These are phyloP conservation scores for Dipodomys spectabilis DNA, from an alignment of 2,113 vertebrate genomes.

Conservation along the genomic window DNA sequence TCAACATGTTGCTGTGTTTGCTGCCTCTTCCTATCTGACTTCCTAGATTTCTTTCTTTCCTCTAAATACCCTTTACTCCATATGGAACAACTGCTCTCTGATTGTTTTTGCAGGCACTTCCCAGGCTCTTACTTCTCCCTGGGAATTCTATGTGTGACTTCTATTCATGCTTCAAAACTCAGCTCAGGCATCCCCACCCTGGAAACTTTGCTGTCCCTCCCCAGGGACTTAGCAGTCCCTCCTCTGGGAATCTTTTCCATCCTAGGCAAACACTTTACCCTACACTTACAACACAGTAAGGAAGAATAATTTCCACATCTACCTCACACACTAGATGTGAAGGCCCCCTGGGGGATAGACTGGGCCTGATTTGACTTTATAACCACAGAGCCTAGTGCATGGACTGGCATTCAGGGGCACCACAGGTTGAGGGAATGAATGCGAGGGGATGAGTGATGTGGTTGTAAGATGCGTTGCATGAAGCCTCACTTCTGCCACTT, in stretches of 20 bases:
- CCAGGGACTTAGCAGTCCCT: background rate
- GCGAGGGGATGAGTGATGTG: slow-evolving; percentile 7
- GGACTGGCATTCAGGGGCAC: background rate
- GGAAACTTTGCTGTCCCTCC: background rate
- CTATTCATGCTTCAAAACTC: slow-evolving; percentile 2
- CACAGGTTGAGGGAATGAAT: slow-evolving; percentile 6
- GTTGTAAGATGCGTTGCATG: background rate
- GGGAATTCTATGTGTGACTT: background rate
- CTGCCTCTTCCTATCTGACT: background rate
- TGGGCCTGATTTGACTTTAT: background rate
- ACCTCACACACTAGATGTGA: background rate
- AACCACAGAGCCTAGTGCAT: background rate
- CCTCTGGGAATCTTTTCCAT: background rate
- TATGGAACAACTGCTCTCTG: background rate
- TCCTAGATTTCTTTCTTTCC: background rate
- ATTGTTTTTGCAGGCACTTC: background rate
- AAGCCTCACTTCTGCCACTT: slow-evolving; percentile 9
- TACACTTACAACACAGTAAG: background rate
- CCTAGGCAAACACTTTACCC: background rate
- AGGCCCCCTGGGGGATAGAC: background rate
- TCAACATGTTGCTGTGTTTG: background rate
- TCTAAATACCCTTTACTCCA: background rate
- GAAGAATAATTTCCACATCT: background rate
- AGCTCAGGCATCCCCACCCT: background rate
- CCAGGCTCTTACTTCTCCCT: background rate